Percentiles rank a stretch among this genome's conserved stretches.
These are phyloP conservation scores for Tigriopus californicus DNA, from an alignment of 2,888 invertebrate species.

Conservation along the genomic window DNA sequence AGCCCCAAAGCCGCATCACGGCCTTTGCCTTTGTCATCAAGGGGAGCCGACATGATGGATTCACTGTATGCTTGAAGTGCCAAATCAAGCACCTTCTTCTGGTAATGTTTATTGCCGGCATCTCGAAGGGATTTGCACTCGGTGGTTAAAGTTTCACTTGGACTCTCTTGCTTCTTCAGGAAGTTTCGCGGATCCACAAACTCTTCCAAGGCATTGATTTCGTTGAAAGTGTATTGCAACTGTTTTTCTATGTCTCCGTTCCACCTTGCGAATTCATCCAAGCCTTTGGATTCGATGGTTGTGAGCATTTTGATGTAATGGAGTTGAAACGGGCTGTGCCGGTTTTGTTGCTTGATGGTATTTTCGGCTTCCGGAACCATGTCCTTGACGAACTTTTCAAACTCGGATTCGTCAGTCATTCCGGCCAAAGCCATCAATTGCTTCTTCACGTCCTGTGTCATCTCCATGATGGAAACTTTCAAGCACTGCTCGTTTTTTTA, in stretches of 20 bases:
- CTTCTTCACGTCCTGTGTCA: conserved; percentile 3
- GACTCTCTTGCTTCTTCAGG: not conserved
- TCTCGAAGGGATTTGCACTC: not conserved
- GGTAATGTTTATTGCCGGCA: not conserved
- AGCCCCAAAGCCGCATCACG: not conserved
- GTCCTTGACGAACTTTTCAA: not conserved
- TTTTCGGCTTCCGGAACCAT: not conserved
- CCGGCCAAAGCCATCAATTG: not conserved
- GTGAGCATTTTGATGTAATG: not conserved
- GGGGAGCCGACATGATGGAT: not conserved
- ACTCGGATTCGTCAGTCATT: not conserved
- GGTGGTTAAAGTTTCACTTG: not conserved
- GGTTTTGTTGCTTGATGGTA: not conserved
- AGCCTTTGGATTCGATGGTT: not conserved
- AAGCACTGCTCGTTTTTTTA: not conserved
- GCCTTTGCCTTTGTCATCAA: not conserved
- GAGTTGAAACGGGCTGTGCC: not conserved
- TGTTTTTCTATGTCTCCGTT: not conserved
- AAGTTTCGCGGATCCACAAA: not conserved
- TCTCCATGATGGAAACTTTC: not conserved
- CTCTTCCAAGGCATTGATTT: not conserved
- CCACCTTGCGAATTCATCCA: not conserved
- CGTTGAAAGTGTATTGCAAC: not conserved
- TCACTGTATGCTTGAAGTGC: not conserved
- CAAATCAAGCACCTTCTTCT: not conserved